Conservation (phyloP, 2,888 invertebrate species). For the Brassicogethes aeneus region DNA sequence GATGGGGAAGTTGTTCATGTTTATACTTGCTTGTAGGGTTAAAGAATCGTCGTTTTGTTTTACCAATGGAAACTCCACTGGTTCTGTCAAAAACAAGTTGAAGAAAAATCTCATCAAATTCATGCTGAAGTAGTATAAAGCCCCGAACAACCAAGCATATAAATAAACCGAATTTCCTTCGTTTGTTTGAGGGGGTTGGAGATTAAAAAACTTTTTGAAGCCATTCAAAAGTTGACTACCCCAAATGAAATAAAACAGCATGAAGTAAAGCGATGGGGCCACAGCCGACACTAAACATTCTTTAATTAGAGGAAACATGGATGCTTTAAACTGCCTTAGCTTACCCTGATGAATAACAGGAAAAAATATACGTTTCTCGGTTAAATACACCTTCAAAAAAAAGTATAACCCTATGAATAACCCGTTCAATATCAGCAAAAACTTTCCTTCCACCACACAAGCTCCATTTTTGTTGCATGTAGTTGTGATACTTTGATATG, state of each 20-base stretch:
- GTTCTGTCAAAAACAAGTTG: slow-evolving; percentile 61
- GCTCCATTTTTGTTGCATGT: slow-evolving; percentile 42
- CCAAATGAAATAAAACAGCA: slow-evolving; percentile 52
- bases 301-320: slow-evolving; percentile 48
- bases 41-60: slow-evolving; percentile 38
- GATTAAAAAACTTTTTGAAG: slow-evolving; percentile 46
- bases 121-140: slow-evolving; percentile 60
- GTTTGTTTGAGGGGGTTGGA: slow-evolving; percentile 43
- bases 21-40: slow-evolving; percentile 54
- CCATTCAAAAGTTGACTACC: slow-evolving; percentile 47
- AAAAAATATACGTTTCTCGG: slow-evolving; percentile 52
- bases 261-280: slow-evolving; percentile 54
- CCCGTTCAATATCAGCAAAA: slow-evolving; percentile 59
- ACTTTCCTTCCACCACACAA: slow-evolving; percentile 58
- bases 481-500: slow-evolving; percentile 46
- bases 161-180: slow-evolving; percentile 45
- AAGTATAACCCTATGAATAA: slow-evolving; percentile 58
- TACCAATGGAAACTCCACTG: slow-evolving; percentile 55
- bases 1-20: slow-evolving; percentile 52
- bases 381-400: slow-evolving; percentile 49
- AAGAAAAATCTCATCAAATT: slow-evolving; percentile 63
- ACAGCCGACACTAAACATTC: slow-evolving; percentile 51
- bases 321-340: slow-evolving; percentile 55
- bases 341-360: slow-evolving; percentile 64
- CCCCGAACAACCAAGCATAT: slow-evolving; percentile 60